Evolutionary conservation across 2,113 vertebrate species (phyloP), one percentile per base, ranked within the genome.

Genomic region (Eleginops maclovinus): DNA sequence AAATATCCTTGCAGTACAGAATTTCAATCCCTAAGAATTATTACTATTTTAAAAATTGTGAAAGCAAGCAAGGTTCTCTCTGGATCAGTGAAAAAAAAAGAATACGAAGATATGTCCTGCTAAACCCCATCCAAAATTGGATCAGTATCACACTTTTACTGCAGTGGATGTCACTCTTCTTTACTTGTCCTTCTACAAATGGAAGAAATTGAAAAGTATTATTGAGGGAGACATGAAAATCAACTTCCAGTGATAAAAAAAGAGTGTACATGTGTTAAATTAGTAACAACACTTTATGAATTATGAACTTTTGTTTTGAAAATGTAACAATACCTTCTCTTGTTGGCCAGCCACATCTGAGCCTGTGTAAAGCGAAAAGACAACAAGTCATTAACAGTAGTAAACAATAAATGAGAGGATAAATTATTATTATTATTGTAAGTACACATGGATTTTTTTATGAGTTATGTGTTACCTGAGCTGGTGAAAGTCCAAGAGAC

Each of bases 171-270:
- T 56, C 31, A 9, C 51, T 53, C 70, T n/a, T 21, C 80, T 77
- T 93, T 83, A 94, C 1, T 93, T 91, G 19, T 89, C 1, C 79
- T 94, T 94, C 94, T 94, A 76, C 58, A 77, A 75, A 47, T 31
- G 19, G 66, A 66, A 59, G 17, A 69, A 19, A 4, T 14, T 3
- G 16, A 61, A 1, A 11, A 17, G 51, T 40, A 14, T 0, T 26
- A 72, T 7, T 36, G 1, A 58, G 10, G 17, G 16, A 65, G 22
- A 2, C 3, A 11, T 2, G 12, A 2, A 16, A 21, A 26, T 68
- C 14, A 71, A 0, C 4, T 26, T 15, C 0, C 4, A 21, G 5
- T 2, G 13, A 15, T 4, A 31, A 43, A 36, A 50, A 41, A 1
- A 22, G 1, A 49, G 59, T 17, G 17, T 15, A 43, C 19, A 47